Conservation (phyloP, 2,797 vertebrate species). For the Urocyon cinereoargenteus region DNA sequence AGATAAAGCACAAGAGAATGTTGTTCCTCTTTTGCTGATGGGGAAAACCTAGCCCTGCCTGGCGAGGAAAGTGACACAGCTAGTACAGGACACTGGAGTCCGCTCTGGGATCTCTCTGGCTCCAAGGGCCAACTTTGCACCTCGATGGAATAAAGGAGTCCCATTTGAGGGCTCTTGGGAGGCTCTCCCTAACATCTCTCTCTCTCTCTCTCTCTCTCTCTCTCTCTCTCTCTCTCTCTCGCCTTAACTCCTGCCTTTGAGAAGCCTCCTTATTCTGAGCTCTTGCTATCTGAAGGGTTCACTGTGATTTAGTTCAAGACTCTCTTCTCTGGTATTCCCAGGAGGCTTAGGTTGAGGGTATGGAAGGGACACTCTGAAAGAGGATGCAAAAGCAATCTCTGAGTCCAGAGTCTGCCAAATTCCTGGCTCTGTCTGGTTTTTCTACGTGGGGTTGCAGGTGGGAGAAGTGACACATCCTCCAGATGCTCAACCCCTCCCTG, state of each 20-base stretch:
- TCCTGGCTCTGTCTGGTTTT: neutral
- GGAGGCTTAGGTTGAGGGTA: neutral
- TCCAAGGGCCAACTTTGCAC: neutral
- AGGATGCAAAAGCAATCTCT: neutral
- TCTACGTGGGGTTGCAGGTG: neutral
- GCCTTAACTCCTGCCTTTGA: neutral
- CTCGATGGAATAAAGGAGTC: neutral
- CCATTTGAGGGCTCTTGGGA: neutral
- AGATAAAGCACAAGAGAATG: neutral
- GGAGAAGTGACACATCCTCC: neutral
- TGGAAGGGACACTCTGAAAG: neutral
- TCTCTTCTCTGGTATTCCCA: neutral
- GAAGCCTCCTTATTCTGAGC: neutral
- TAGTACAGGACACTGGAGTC: neutral
- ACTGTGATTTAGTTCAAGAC: neutral
- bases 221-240: neutral
- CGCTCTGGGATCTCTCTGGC: neutral
- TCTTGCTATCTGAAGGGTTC: neutral
- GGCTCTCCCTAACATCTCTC: neutral
- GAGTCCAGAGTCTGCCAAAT: neutral
- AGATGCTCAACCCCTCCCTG: neutral
- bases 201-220: neutral
- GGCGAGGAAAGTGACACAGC: neutral
- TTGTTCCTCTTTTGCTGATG: neutral
- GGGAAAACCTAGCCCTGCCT: neutral